These are phyloP conservation scores for Helicoverpa assulta DNA, from an alignment of 2,888 invertebrate genomes.

Conservation along the genomic window DNA sequence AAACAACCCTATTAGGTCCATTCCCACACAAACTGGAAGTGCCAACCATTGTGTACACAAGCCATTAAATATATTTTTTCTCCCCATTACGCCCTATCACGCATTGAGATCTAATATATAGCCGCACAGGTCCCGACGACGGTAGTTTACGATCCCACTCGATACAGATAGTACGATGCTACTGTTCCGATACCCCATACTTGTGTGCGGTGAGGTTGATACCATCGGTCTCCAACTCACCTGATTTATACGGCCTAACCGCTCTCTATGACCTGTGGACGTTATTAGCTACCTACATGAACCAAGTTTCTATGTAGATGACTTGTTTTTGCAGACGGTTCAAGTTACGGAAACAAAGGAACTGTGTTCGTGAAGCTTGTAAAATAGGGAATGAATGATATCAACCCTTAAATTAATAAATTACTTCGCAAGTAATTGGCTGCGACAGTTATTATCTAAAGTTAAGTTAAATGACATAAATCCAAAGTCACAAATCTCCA, in stretches of 20 bases:
- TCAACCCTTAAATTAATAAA: no score
- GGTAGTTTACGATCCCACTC: slow-evolving; percentile 50
- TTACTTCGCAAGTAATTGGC: no score
- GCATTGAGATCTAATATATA: slow-evolving; percentile 53
- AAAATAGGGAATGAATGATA: no score
- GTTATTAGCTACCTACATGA: slow-evolving; percentile 18
- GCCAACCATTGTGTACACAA: slow-evolving; percentile 45
- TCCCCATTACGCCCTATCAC: slow-evolving; percentile 54
- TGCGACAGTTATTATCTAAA: no score
- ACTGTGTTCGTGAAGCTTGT: no score
- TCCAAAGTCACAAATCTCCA: no score
- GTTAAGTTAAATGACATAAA: no score
- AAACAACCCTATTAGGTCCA: no score
- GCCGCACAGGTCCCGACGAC: slow-evolving; percentile 43
- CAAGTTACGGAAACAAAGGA: background rate
- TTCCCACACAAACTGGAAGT: slow-evolving; percentile 42
- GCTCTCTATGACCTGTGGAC: slow-evolving; percentile 36
- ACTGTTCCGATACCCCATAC: slow-evolving; percentile 45
- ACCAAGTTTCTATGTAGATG: background rate
- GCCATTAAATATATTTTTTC: slow-evolving; percentile 52
- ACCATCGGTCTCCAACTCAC: slow-evolving; percentile 44
- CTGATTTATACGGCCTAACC: slow-evolving; percentile 56
- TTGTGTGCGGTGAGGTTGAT: slow-evolving; percentile 46
- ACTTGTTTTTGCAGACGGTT: slow-evolving; percentile 3
- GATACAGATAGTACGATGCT: slow-evolving; percentile 58